These are phyloP conservation scores for Margarornis squamiger DNA, from an alignment of 2,797 vertebrate species.

Conservation along the genomic window DNA sequence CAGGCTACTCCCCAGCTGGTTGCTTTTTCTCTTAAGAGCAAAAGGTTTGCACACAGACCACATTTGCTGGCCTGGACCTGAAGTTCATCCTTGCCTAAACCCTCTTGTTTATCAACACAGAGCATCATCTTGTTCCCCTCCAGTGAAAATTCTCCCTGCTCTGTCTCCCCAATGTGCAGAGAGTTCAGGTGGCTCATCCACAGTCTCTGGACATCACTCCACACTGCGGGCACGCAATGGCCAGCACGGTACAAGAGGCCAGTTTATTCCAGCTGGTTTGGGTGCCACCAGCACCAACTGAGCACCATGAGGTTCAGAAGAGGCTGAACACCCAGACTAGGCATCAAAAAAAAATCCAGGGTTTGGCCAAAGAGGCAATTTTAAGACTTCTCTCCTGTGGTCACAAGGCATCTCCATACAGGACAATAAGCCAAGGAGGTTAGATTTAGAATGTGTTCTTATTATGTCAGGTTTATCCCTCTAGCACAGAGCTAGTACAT, in stretches of 20 bases:
- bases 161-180: fast-evolving
- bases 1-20: not conserved
- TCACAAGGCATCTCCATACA: not conserved
- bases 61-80: not conserved
- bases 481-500: not conserved
- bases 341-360: not conserved
- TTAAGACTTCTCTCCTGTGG: not conserved
- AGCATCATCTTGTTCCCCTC: fast-evolving
- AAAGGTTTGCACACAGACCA: not conserved
- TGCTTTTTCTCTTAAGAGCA: not conserved
- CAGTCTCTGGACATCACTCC: not conserved
- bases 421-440: not conserved
- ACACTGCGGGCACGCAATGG: fast-evolving
- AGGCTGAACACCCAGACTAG: not conserved
- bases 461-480: not conserved
- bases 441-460: not conserved
- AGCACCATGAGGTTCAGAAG: not conserved
- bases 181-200: not conserved
- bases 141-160: not conserved
- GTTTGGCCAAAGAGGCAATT: not conserved
- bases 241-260: not conserved
- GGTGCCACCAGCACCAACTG: not conserved
- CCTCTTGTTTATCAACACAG: not conserved
- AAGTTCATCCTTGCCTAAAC: not conserved
- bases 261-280: not conserved